Evolutionary conservation across 2,888 invertebrate species (phyloP).

Genomic region (Eumacrocentrus americanus): DNA sequence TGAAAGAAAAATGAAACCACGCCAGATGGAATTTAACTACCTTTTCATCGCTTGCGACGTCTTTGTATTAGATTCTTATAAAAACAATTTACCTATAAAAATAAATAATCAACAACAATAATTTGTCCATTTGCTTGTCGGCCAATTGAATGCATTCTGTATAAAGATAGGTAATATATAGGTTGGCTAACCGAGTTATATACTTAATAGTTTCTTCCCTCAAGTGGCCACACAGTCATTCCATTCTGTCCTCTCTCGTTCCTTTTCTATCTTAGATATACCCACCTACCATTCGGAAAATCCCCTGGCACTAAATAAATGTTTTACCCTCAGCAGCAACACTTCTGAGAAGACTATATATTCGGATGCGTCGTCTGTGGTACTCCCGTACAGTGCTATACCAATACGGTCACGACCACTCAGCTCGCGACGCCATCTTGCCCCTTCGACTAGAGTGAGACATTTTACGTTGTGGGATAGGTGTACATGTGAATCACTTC

Average conservation of each 20-base stretch:
- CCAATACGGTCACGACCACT: too few species aligned
- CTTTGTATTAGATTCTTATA: neutral
- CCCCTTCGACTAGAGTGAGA: neutral
- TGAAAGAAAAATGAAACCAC: constrained; percentile 47
- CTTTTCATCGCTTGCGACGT: neutral
- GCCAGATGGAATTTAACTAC: constrained; percentile 24
- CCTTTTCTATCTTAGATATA: constrained; percentile 23
- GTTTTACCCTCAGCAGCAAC: constrained; percentile 50
- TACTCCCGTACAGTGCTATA: too few species aligned
- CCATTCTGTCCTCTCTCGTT: constrained; percentile 16
- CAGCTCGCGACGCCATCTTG: too few species aligned
- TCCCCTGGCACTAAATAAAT: constrained; percentile 58
- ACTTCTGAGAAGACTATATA: constrained; percentile 38
- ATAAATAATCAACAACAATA: too few species aligned
- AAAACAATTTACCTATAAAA: neutral
- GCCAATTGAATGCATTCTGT: constrained; percentile 42
- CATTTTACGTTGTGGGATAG: constrained; percentile 4
- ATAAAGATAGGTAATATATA: constrained; percentile 56
- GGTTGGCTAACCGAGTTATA: constrained; percentile 56
- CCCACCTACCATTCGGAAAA: constrained; percentile 50
- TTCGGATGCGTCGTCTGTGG: constrained; percentile 51
- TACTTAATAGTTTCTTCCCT: constrained; percentile 39
- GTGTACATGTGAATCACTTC: constrained; percentile 25
- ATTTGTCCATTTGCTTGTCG: too few species aligned
- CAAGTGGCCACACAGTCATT: constrained; percentile 40